These are phyloP conservation scores for Phyto melanocephala DNA, from an alignment of 2,888 invertebrate genomes.

Conservation along the genomic window DNA sequence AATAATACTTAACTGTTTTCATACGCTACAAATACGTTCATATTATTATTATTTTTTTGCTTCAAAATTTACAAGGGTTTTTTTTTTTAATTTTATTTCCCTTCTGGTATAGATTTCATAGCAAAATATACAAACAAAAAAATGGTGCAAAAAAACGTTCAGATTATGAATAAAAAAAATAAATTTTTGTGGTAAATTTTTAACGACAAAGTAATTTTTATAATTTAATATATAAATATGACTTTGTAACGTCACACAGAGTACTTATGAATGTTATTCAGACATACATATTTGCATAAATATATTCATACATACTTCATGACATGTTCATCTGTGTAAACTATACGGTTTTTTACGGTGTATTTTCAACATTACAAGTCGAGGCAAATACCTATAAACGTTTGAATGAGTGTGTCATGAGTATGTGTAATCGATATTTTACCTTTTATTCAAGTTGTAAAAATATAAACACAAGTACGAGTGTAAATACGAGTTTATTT, in stretches of 20 bases:
- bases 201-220: neutral
- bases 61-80: slow-evolving; percentile 31
- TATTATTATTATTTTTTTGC: neutral
- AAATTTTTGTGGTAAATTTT: slow-evolving; percentile 30
- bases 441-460: slow-evolving; percentile 31
- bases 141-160: too few relatives aligned
- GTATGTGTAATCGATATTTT: slow-evolving; percentile 59
- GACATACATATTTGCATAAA: too few relatives aligned
- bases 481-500: neutral
- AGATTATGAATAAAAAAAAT: neutral
- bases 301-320: too few relatives aligned
- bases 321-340: too few relatives aligned
- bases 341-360: too few relatives aligned
- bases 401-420: slow-evolving; percentile 16
- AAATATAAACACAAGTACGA: slow-evolving; percentile 19
- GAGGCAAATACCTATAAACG: too few relatives aligned
- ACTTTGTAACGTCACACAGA: slow-evolving; percentile 18
- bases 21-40: neutral
- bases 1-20: slow-evolving; percentile 55
- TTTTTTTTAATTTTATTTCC: slow-evolving; percentile 42
- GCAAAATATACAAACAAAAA: too few relatives aligned
- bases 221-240: slow-evolving; percentile 28
- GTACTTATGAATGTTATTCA: neutral
- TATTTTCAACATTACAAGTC: neutral
- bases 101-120: slow-evolving; percentile 56